These are phyloP conservation scores for Gandaritis pyraliata DNA, from an alignment of 2,888 invertebrate species.

Conservation along the genomic window DNA sequence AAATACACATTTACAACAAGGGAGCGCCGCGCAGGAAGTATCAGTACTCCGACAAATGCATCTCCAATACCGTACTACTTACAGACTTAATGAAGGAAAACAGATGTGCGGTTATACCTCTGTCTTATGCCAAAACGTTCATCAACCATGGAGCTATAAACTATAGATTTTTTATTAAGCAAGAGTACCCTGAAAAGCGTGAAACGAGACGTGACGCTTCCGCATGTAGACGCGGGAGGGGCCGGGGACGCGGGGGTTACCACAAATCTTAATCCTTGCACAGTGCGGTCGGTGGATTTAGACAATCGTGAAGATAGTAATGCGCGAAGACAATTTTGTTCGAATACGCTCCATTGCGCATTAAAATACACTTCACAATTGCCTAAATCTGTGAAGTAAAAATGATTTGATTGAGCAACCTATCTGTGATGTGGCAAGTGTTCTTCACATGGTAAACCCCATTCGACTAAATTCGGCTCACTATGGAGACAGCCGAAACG, in stretches of 20 bases:
- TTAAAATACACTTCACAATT: too few species aligned
- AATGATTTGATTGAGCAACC: too few species aligned
- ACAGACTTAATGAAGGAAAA: conserved; percentile 48
- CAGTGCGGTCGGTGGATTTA: too few species aligned
- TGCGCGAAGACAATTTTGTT: too few species aligned
- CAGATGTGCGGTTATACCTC: conserved; percentile 55
- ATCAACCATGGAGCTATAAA: conserved; percentile 33
- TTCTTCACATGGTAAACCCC: too few species aligned
- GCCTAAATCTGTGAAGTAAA: too few species aligned
- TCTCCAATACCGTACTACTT: conserved; percentile 45
- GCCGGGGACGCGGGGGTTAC: conserved; percentile 13
- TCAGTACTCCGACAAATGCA: conserved; percentile 54
- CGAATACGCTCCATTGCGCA: too few species aligned
- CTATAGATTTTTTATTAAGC: conserved; percentile 37
- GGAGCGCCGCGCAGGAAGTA: conserved; percentile 60
- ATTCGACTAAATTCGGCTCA: too few species aligned
- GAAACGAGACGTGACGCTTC: conserved; percentile 11
- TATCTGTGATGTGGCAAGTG: too few species aligned
- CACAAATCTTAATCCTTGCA: not conserved
- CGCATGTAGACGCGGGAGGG: conserved; percentile 3
- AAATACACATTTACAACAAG: conserved; percentile 70
- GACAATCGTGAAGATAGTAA: too few species aligned
- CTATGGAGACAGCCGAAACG: too few species aligned
- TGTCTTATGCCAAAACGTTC: conserved; percentile 38
- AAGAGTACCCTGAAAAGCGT: not conserved